Base-by-base conservation (phyloP, 2,113 vertebrate genomes). In the Melanerpes aurifrons region DNA sequence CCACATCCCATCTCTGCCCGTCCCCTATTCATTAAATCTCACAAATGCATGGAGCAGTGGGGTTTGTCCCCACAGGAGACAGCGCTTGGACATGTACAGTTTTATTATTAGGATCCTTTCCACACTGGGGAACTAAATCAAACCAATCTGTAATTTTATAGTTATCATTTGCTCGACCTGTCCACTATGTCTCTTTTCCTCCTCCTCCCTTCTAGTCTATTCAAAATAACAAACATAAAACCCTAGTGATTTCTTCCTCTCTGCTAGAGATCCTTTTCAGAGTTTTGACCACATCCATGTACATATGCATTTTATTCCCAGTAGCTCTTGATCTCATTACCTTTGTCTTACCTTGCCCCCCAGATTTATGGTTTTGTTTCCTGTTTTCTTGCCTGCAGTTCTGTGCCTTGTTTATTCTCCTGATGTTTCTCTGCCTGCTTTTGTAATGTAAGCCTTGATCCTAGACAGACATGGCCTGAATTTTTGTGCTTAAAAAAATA, bases 331-430 rank as follows among this genome's bases (percentile, higher is more conserved):
- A 28, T 58, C 28, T 85, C 37, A 61, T 80, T 91, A 82, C 43
- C 69, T n/a, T 82, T 69, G 32, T 81, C 57, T 89, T 86, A 78
- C 66, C 79, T 77, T 35, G 54, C 15, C 54, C 20, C 14, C 66
- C 29, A 78, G 84, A 94, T 93, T 79, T 86, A 95, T n/a, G 20
- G 50, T 32, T 80, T 93, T 68, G 22, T 66, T 94, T 69, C 90
- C 63, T 70, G 7, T 61, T 90, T 78, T 62, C 80, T 72, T 66
- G 59, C 62, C 81, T 19, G 22, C 50, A 83, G 1, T 63, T 68
- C 67, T 25, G 18, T 67, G 32, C 48, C 29, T 83, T 92, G 72
- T 83, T 75, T 78, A 62, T 95, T 91, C 77, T 69, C 35, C 35
- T 40, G 13, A 59, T 71, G 43, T 61, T 92, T 88, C 43, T 69